Conservation (phyloP, 2,113 vertebrate genomes). For the Herpailurus yagouaroundi region DNA sequence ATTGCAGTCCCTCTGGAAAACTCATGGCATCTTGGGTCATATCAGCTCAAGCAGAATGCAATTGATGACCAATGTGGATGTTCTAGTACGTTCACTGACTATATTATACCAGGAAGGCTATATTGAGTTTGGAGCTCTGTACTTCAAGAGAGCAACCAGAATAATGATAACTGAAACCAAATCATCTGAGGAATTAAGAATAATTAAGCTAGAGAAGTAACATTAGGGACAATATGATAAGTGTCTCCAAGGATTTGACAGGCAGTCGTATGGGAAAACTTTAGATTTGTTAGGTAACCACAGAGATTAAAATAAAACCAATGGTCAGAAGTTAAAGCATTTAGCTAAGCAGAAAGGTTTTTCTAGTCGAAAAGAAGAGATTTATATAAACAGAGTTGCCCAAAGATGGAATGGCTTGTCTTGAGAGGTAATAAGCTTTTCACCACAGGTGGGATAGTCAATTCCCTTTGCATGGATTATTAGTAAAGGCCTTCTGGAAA, state of each 20-base stretch:
- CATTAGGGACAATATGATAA: neutral
- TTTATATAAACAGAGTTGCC: neutral
- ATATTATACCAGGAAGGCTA: neutral
- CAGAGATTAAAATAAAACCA: neutral
- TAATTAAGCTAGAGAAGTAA: neutral
- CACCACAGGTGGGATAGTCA: neutral
- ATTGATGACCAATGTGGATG: too few relatives aligned
- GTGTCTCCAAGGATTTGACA: neutral
- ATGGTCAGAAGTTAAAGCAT: neutral
- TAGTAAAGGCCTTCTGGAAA: neutral
- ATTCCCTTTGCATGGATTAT: neutral
- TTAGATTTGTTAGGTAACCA: neutral
- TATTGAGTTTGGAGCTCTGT: neutral
- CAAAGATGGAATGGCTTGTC: neutral
- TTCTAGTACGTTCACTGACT: neutral
- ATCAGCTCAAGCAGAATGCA: neutral
- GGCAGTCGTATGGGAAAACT: neutral
- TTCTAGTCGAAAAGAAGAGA: neutral
- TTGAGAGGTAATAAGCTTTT: neutral
- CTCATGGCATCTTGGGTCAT: neutral
- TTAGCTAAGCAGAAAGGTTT: slow-evolving; percentile 4
- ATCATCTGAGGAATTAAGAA: neutral
- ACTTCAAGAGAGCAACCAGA: neutral
- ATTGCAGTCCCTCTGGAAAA: neutral
- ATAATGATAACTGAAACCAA: neutral